Base-by-base conservation (phyloP, 2,797 vertebrate genomes). In the Mormyrus proboscirostris region DNA sequence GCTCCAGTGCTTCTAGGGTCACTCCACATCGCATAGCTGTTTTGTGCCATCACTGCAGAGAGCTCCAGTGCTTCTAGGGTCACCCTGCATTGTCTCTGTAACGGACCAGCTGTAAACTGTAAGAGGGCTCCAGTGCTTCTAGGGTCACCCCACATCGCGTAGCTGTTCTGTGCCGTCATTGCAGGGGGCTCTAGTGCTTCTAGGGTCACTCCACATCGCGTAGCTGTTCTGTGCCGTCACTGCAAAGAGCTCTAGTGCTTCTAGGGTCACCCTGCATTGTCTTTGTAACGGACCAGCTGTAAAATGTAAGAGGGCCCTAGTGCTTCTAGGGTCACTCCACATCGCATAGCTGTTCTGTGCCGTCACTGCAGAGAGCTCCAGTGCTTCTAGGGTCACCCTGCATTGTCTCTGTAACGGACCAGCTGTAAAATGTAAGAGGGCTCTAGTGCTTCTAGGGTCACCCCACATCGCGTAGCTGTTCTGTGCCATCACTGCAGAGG, bases 21-120 rank as follows among this genome's bases (percentile, higher is more conserved):
- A 0, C 53, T 1, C 4, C 53, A 2, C 53, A 19, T 57, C 1
- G 0, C 4, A 0, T 55, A 55, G 0, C 53, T 57, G 16, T 57
- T 2, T 4, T 57, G 53, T 57, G 53, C 4, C 53, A 0, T n/a
- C 4, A 57, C 55, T 57, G 55, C 55, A 57, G 19, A 57, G 55
- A 1, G 19, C 19, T 19, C 55, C 55, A n/a, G 55, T 59, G 55
- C 5, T 22, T n/a, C 55, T 59, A 59, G 2, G 55, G 55, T n/a
- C 19, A 0, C 19, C 5, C 5, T 19, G 7, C 19, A n/a, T 59
- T 0, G 5, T 22, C 55, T n/a, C 55, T 59, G 55, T 6, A n/a
- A n/a, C n/a, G n/a, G n/a, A n/a, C n/a, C n/a, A n/a, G n/a, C n/a
- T n/a, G n/a, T n/a, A n/a, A n/a, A n/a, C n/a, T n/a, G n/a, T n/a